A percentile compares a stretch with the other conserved stretches of the same genome.
These are phyloP conservation scores for Mastomys coucha DNA, from an alignment of 2,113 vertebrate species.

Conservation along the genomic window DNA sequence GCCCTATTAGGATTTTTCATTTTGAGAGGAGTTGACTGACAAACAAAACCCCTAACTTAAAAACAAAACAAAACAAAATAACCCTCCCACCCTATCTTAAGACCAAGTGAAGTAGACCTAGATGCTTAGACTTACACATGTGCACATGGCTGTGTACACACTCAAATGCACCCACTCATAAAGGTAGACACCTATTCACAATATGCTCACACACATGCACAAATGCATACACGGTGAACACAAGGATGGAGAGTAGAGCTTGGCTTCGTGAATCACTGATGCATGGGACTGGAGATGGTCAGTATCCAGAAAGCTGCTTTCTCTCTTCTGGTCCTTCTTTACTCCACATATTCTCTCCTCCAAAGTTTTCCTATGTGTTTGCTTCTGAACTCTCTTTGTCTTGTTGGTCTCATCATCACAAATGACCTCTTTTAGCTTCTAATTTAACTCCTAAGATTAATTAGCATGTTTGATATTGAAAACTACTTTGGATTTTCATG, in stretches of 20 bases:
- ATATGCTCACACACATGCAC: not conserved
- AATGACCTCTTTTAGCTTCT: not conserved
- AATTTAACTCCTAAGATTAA: not conserved
- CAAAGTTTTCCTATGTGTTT: not conserved
- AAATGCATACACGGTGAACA: not conserved
- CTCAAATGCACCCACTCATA: not conserved
- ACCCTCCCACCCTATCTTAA: no score
- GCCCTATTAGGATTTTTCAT: not conserved
- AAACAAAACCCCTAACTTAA: not conserved
- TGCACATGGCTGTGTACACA: not conserved
- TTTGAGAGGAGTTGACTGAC: not conserved
- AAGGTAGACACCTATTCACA: not conserved
- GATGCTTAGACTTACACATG: not conserved
- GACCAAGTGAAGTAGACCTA: not conserved
- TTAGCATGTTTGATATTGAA: not conserved
- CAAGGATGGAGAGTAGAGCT: not conserved
- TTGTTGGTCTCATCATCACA: not conserved
- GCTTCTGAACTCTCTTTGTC: not conserved
- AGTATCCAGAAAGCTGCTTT: not conserved
- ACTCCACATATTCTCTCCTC: not conserved
- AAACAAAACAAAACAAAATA: no score
- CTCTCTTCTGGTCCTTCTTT: not conserved
- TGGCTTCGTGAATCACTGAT: not conserved
- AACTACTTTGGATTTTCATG: not conserved
- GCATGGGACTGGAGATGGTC: not conserved